Base-by-base conservation (phyloP, 2,888 invertebrate species). In the Rhingia campestris region DNA sequence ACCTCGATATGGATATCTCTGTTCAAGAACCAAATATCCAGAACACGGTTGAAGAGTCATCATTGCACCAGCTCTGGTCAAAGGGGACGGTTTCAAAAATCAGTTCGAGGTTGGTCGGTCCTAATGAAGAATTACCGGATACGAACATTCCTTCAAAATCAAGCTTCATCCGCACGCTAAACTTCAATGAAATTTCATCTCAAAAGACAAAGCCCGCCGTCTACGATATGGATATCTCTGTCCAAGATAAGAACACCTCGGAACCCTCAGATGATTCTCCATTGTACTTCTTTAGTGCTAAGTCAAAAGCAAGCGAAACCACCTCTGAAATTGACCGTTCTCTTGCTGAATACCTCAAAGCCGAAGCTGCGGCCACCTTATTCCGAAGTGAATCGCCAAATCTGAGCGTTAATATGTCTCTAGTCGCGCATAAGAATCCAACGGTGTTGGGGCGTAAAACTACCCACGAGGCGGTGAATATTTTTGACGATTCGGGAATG, bases 401-500 rank as follows among this genome's bases (percentile, higher is more conserved):
- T 37, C 51, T 58, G 32, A 51, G 41, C 6, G 7, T 51, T 32
- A 37, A 51, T 9, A 9, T 14, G 39, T 32, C 1, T 30, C 32
- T 45, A 45, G 12, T 2, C 10, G 14, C 1, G 6, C 51, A 30
- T 30, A 72, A 14, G 6, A 59, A 43, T 56, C 37, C 54, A 10
- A 37, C 56, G 0, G 33, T 45, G 22, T 41, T 59, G 6, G 35
- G 12, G 9, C 69, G 53, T 30, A 56, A 59, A 4, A 47, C 63
- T 4, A 14, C 56, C 0, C 35, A 45, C 45, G 10, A 67, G 9
- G 10, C 54, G 0, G 51, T 22, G 1, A 64, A 69, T 12, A 33
- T 82, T n/a, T 63, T 77, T 4, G 82, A 82, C 35, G 82, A 77
- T 22, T 82, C 82, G 6, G 82, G 79, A 4, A 82, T 79, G 67